These are phyloP conservation scores for Melanerpes formicivorus DNA, from an alignment of 2,113 vertebrate species.

Conservation along the genomic window DNA sequence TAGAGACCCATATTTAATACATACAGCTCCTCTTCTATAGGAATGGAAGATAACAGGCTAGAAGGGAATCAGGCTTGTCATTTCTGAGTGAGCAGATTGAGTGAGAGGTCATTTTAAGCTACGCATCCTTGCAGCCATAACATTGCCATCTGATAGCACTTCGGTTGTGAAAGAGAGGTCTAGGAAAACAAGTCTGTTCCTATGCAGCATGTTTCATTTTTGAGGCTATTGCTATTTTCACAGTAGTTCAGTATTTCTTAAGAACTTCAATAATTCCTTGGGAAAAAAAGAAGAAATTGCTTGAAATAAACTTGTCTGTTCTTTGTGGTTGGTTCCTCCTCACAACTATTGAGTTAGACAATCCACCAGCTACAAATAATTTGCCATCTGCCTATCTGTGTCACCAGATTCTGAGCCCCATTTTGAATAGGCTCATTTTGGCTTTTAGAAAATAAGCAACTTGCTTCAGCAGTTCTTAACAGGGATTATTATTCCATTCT, in stretches of 20 bases:
- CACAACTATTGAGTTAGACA: background rate
- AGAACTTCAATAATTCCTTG: background rate
- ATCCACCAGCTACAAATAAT: background rate
- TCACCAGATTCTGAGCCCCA: background rate
- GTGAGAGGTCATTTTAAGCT: background rate
- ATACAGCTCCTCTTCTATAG: background rate
- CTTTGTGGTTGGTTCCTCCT: background rate
- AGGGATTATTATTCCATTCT: background rate
- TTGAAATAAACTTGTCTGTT: background rate
- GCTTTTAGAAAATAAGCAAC: conserved; percentile 19
- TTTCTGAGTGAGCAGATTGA: background rate
- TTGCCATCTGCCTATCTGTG: background rate
- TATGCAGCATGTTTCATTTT: background rate
- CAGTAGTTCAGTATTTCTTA: background rate
- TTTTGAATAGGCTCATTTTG: conserved; percentile 30
- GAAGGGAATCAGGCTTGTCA: background rate
- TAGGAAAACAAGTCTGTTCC: conserved; percentile 1
- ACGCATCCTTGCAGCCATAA: background rate
- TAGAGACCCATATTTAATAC: background rate
- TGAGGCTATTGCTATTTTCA: background rate
- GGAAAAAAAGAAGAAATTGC: background rate
- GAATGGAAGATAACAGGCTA: background rate
- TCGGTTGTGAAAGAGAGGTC: background rate
- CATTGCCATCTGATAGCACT: background rate
- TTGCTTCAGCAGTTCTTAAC: conserved; percentile 12